Evolutionary conservation across 2,797 vertebrate genomes (phyloP).

Genomic region (Nasua narica): DNA sequence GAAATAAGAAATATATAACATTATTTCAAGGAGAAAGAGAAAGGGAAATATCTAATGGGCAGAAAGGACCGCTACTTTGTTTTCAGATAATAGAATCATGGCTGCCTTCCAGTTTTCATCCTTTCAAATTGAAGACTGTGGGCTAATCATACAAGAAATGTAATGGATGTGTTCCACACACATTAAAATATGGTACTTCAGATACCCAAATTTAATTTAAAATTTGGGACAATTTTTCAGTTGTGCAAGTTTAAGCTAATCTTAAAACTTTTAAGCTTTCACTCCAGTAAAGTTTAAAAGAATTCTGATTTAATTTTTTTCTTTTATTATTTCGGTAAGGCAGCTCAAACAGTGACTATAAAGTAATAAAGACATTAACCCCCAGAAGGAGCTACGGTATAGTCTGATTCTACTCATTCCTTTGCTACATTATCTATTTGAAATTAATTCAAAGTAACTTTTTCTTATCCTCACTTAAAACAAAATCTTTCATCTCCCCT

Average conservation of each 20-base stretch:
- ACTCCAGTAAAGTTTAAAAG: not conserved
- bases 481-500: not conserved
- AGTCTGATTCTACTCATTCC: not conserved
- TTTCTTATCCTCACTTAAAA: not conserved
- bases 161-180: not conserved
- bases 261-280: not conserved
- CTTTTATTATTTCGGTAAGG: not conserved
- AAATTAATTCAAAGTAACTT: not conserved
- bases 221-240: constrained; percentile 5
- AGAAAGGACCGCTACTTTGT: not conserved
- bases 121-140: not conserved
- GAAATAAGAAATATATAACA: not conserved
- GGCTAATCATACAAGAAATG: not conserved
- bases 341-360: not conserved
- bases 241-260: not conserved
- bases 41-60: not conserved
- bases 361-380: not conserved
- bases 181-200: not conserved
- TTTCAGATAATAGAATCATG: not conserved
- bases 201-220: not conserved
- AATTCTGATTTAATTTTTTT: not conserved
- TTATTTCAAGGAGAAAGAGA: too few relatives aligned
- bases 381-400: not conserved
- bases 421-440: not conserved
- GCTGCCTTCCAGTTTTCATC: not conserved